These are phyloP conservation scores for Habrosyne pyritoides DNA, from an alignment of 2,888 invertebrate genomes.

Conservation along the genomic window DNA sequence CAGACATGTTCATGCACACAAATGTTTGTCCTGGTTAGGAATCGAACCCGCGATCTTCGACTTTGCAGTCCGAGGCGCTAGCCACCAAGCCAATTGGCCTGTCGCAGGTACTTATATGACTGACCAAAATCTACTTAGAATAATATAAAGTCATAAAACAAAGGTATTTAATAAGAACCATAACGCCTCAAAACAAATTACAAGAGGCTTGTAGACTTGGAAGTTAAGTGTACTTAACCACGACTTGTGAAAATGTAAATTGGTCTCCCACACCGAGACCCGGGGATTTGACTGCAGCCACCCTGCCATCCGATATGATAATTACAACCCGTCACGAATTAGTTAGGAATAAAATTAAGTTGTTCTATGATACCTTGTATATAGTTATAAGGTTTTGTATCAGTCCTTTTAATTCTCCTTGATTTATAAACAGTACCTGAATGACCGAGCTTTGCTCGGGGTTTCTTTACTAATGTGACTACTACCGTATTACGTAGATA, in stretches of 20 bases:
- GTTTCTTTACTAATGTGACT: too few relatives aligned
- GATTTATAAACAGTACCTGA: too few relatives aligned
- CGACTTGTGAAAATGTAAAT: conserved; percentile 67
- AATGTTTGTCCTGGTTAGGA: too few relatives aligned
- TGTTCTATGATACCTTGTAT: neutral
- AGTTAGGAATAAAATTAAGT: conserved; percentile 13
- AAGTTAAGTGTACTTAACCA: conserved; percentile 68
- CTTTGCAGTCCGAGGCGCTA: too few relatives aligned
- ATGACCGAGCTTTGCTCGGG: too few relatives aligned
- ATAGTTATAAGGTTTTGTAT: neutral
- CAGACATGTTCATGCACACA: too few relatives aligned
- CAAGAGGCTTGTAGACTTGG: conserved; percentile 54
- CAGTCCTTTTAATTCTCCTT: too few relatives aligned
- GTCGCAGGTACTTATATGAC: too few relatives aligned
- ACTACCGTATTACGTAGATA: too few relatives aligned
- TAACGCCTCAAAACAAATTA: conserved; percentile 56
- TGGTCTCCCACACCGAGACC: conserved; percentile 32
- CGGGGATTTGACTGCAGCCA: conserved; percentile 38
- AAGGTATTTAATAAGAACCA: conserved; percentile 31
- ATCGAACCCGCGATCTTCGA: too few relatives aligned
- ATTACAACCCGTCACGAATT: conserved; percentile 27
- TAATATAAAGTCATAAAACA: conserved; percentile 11
- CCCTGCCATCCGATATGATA: conserved; percentile 39
- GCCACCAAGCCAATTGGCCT: too few relatives aligned
- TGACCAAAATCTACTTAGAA: neutral